Percentiles rank a stretch among this genome's conserved stretches.
phyloP scores from a whole-genome alignment of 2,797 vertebrate genomes.

The Phylloscopus collybita region DNA sequence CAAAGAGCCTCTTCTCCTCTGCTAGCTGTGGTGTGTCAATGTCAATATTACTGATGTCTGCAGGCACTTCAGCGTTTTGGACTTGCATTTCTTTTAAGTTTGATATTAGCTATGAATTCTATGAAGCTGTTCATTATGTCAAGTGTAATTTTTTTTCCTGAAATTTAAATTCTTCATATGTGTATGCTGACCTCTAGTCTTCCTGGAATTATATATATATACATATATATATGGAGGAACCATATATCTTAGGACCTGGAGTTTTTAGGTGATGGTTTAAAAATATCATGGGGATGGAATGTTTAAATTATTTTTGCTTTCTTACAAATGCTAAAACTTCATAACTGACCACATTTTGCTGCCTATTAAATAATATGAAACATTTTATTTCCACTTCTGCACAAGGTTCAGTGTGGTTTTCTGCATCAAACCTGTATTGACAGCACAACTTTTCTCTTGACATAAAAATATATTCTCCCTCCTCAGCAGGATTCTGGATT shows the following conservation, averaged over 20 bases:
- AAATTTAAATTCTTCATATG: not conserved
- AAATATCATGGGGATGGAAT: not conserved
- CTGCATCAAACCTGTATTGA: not conserved
- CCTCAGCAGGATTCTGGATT: not conserved
- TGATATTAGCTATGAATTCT: not conserved
- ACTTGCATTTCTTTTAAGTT: not conserved
- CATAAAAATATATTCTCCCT: not conserved
- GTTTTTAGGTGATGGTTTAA: not conserved
- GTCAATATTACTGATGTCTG: not conserved
- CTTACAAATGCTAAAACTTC: not conserved
- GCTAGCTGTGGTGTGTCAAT: not conserved
- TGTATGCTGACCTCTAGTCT: not conserved
- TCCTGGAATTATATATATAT: not conserved
- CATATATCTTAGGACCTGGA: not conserved
- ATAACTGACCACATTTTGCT: not conserved
- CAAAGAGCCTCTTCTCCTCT: not conserved
- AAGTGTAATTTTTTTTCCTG: not conserved
- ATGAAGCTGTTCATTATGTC: not conserved
- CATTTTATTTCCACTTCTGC: not conserved
- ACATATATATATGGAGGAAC: not conserved
- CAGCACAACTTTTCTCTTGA: not conserved
- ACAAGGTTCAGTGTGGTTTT: not conserved
- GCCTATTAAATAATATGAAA: fast-evolving
- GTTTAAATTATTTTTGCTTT: not conserved
- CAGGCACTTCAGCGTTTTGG: not conserved